Evolutionary conservation across 2,888 invertebrate genomes (phyloP), one percentile per base, ranked within the genome.

Genomic region (Macrophya alboannulata): DNA sequence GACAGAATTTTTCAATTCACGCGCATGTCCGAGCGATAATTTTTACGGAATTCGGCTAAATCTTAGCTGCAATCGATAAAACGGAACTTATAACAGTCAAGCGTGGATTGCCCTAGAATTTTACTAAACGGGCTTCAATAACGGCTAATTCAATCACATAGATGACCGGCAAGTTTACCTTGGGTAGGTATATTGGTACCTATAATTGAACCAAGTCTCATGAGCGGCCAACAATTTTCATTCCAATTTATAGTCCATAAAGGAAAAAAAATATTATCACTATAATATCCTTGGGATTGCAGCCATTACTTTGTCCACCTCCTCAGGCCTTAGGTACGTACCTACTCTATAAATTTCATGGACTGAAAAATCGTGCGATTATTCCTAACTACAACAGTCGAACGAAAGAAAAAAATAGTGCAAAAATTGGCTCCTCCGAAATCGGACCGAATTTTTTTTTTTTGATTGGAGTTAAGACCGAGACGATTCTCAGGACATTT

Each of bases 61-160:
- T 4, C 8, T n/a, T 21, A 59, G 9, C n/a, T n/a, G n/a, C 59
- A 25, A 72, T 43, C 40, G 43, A 43, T 72, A n/a, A 72, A 72
- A 17, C 8, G 43, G 17, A 72, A 72, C 15, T 25, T 59, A 48
- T 15, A 15, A 25, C 8, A 43, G 43, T 43, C 72, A n/a, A 17
- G n/a, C 40, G 43, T 72, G 37, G 72, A 43, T 72, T 72, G 10
- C 21, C 72, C 40, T n/a, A 72, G 72, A 72, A 72, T 72, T 72
- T 68, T 43, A n/a, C 43, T 72, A 31, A 68, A n/a, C 9, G 40
- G 72, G 72, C 40, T 43, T 72, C 72, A 40, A 72, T 72, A 17
- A 6, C 15, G 43, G 72, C 43, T 72, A 72, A 72, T 72, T 43
- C 6, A 72, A 72, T 72, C 72, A 72, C 40, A 72, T 43, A 8